A percentile compares a stretch with the other conserved stretches of the same genome.
Conservation (phyloP, 2,888 invertebrate species). For the Coelogynopora nodosa region DNA sequence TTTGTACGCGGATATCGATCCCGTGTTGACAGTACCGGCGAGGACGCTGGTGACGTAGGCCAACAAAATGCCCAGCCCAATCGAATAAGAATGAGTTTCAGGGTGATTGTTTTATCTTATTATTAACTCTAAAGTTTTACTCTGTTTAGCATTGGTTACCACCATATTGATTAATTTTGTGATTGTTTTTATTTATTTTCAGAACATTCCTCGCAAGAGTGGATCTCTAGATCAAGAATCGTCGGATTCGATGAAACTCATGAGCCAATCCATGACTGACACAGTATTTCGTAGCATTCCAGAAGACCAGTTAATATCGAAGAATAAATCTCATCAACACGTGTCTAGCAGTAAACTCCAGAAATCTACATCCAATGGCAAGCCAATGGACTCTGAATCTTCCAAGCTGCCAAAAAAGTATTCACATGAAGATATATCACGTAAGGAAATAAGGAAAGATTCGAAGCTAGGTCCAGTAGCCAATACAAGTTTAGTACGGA, state of each 20-base stretch:
- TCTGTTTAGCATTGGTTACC: no score
- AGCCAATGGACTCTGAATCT: neutral
- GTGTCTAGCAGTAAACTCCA: neutral
- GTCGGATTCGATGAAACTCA: neutral
- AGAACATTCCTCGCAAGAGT: neutral
- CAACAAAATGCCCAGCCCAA: neutral
- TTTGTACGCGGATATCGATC: neutral
- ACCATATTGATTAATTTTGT: no score
- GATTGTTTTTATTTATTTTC: neutral
- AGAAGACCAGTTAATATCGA: neutral
- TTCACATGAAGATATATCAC: neutral
- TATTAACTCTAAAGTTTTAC: no score
- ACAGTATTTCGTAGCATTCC: neutral
- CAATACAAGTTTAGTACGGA: neutral
- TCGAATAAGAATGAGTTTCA: neutral
- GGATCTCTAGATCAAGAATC: neutral
- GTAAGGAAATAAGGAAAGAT: neutral
- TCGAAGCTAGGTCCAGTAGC: neutral
- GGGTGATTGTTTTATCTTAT: no score
- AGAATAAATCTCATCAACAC: neutral
- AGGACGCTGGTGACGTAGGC: neutral
- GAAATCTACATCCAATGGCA: neutral
- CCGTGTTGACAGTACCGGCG: neutral
- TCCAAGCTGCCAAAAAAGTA: neutral
- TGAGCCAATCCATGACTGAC: conserved; percentile 1